Base-by-base conservation (phyloP, 2,888 invertebrate genomes). In the Drosophila niveifrons region DNA sequence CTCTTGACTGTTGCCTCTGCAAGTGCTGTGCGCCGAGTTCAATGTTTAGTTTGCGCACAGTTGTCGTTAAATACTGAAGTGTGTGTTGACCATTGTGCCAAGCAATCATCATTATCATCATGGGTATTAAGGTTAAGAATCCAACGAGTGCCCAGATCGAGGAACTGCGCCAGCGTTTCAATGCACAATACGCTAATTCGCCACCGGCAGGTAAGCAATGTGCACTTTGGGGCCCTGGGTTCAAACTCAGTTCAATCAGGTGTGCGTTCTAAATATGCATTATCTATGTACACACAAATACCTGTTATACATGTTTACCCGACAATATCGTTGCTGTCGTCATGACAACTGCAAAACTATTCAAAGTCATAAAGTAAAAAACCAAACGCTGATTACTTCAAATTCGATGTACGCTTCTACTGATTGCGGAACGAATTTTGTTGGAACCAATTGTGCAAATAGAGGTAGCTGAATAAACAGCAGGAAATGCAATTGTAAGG, bases 131-230 rank as follows among this genome's bases (percentile, higher is more conserved):
- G 77, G 77, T 78, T 6, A 67, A 78, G 67, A 77, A 74, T 59
- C 88, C 90, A 18, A 88, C 82, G n/a, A 56, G 74, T 11, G 78
- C 80, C 41, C 91, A 92, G 72, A 87, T 92, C 41, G 88, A 90
- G 56, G 88, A 91, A 44, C 80, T 92, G 72, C 88, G 92, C 52
- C 87, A 90, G 59, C 79, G 79, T 36, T 92, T 92, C 72, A 83
- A 90, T 4, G 75, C 88, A 43, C 90, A 91, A 78, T 89, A 90
- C 55, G 89, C 89, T 66, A 82, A 85, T 11, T 82, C 82, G 39
- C 88, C 88, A 28, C 87, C 90, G 6, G 48, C 86, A 81, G 90
- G 91, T 90, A 76, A 82, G 79, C 55, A 10, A 29, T n/a, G 36
- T 36, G 1, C 4, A 36, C 4, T 36, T 6, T 3, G 23, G 23